Evolutionary conservation across 2,113 vertebrate species (phyloP).

Genomic region (Sterrhoptilus dennistouni): DNA sequence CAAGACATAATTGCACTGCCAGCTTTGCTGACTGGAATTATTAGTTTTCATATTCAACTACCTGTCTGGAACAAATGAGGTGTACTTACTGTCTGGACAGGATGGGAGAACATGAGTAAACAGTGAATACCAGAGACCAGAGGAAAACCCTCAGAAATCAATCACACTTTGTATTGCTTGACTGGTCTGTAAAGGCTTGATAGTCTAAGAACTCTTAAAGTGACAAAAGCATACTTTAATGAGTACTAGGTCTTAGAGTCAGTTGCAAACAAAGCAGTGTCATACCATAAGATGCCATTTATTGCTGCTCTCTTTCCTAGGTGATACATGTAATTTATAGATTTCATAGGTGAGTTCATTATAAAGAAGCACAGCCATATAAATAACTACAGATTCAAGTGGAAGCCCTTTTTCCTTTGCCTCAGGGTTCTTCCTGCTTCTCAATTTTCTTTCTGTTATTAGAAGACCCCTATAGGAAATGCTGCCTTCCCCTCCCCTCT

Average conservation of each 20-base stretch:
- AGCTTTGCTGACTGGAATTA: background rate
- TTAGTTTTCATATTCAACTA: background rate
- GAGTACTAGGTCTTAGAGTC: background rate
- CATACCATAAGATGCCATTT: background rate
- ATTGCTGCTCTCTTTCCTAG: background rate
- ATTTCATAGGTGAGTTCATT: background rate
- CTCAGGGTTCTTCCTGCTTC: background rate
- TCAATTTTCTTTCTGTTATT: background rate
- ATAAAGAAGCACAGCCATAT: background rate
- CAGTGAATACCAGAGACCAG: background rate
- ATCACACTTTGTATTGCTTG: background rate
- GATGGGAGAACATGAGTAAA: background rate
- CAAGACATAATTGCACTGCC: constrained; percentile 41
- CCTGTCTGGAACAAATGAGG: constrained; percentile 3
- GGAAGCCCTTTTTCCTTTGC: background rate
- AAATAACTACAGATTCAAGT: background rate
- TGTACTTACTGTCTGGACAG: background rate
- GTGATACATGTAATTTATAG: accelerated
- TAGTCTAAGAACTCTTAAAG: background rate
- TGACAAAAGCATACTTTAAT: background rate
- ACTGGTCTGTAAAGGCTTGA: background rate
- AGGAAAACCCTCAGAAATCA: background rate
- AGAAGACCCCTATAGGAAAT: background rate
- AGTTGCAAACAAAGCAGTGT: background rate
- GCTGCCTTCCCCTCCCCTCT: background rate